Evolutionary conservation across 2,113 vertebrate genomes (phyloP).

Genomic region (Alouatta palliata): DNA sequence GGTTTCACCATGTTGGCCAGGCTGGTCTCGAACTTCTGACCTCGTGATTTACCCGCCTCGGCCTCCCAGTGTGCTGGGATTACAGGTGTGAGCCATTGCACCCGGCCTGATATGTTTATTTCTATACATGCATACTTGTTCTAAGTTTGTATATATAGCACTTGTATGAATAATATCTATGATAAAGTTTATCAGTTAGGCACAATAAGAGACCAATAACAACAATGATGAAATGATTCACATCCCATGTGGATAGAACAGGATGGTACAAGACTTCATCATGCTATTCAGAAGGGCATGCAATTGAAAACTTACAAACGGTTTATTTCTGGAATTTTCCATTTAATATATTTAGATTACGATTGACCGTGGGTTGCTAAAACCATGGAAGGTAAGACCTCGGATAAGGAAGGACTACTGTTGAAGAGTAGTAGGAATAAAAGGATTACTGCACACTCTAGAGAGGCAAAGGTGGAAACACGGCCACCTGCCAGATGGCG

Average conservation of each 20-base stretch:
- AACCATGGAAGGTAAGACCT: neutral
- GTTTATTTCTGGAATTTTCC: neutral
- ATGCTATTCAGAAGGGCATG: neutral
- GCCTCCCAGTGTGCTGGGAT: no score
- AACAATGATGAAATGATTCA: neutral
- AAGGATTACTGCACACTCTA: neutral
- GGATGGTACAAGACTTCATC: neutral
- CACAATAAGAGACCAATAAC: neutral
- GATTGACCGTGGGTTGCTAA: neutral
- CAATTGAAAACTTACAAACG: neutral
- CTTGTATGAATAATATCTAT: neutral
- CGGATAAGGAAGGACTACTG: neutral
- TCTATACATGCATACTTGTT: neutral
- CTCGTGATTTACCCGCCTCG: no score
- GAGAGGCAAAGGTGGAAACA: neutral
- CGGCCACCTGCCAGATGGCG: neutral
- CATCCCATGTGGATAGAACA: neutral
- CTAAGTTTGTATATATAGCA: no score
- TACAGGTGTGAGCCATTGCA: no score
- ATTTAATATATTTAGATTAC: neutral
- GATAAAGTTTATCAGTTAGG: neutral
- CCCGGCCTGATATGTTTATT: neutral
- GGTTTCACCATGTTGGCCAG: no score
- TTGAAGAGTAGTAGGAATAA: neutral
- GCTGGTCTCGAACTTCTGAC: no score